A percentile compares a stretch with the other conserved stretches of the same genome.
Evolutionary conservation across 2,113 vertebrate species (phyloP).

Genomic region (Petrocephalus zakoni): DNA sequence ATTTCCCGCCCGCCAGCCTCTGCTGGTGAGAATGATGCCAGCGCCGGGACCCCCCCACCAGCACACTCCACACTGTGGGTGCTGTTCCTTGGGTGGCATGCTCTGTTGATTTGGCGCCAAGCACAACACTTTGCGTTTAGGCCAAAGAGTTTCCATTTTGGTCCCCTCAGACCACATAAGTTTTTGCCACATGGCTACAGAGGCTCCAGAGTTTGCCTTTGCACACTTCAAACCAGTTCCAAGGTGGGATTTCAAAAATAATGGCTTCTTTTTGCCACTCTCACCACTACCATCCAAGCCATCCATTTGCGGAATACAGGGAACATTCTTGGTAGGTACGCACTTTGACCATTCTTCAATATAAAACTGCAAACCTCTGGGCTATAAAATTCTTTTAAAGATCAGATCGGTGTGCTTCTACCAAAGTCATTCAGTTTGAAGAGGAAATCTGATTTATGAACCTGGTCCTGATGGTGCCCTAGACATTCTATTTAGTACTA

Average conservation of each 20-base stretch:
- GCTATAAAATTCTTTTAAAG: background rate
- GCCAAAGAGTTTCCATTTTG: background rate
- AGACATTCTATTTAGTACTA: background rate
- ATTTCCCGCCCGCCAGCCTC: background rate
- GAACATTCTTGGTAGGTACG: background rate
- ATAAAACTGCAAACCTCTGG: background rate
- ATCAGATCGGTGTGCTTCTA: background rate
- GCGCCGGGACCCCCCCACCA: background rate
- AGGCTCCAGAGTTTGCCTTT: background rate
- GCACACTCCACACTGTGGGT: background rate
- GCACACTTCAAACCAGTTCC: background rate
- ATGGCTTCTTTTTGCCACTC: background rate
- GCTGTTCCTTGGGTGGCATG: background rate
- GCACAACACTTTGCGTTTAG: background rate
- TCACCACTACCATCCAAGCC: background rate
- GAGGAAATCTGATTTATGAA: background rate
- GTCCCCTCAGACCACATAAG: background rate
- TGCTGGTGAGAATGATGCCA: background rate
- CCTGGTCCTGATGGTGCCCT: background rate
- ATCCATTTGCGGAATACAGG: background rate
- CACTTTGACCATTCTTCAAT: background rate
- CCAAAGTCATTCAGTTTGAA: background rate
- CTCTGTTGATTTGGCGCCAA: background rate
- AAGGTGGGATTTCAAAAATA: background rate
- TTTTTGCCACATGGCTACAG: background rate